phyloP scores from a whole-genome alignment of 2,888 invertebrate species.

The Nymphalis c-album region DNA sequence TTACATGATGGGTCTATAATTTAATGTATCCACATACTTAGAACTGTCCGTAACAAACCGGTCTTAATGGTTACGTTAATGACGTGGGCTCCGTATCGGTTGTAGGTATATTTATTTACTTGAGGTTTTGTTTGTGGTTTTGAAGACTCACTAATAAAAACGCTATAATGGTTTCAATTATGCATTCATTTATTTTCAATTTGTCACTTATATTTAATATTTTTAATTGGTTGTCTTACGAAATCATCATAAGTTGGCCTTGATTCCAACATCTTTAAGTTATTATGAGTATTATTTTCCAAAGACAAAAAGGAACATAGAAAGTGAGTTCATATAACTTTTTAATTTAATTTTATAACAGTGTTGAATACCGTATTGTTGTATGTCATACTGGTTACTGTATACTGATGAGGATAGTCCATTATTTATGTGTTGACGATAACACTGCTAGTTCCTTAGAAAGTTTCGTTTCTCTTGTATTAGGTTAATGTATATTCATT shows the following conservation, averaged over 20 bases:
- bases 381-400: not conserved
- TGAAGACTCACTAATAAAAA: slow-evolving; percentile 37
- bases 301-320: not conserved
- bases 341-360: not conserved
- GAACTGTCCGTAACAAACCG: slow-evolving; percentile 62
- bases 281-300: too few species aligned
- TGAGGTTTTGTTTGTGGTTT: slow-evolving; percentile 44
- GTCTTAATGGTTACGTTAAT: slow-evolving; percentile 73
- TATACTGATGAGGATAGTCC: not conserved
- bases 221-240: too few species aligned
- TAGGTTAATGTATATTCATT: slow-evolving; percentile 61
- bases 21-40: slow-evolving; percentile 57
- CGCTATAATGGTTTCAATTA: slow-evolving; percentile 13
- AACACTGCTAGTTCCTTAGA: slow-evolving; percentile 49
- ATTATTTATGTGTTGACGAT: slow-evolving; percentile 15
- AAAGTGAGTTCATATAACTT: not conserved
- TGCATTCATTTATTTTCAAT: slow-evolving; percentile 9
- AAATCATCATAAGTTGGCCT: too few species aligned
- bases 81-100: slow-evolving; percentile 53
- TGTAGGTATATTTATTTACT: slow-evolving; percentile 30
- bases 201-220: not conserved
- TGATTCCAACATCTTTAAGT: too few species aligned
- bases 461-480: slow-evolving; percentile 65
- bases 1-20: slow-evolving; percentile 48
- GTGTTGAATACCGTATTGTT: not conserved